A percentile compares a stretch with the other conserved stretches of the same genome.
phyloP scores from a whole-genome alignment of 2,888 invertebrate species.

The Nomada fucata region DNA sequence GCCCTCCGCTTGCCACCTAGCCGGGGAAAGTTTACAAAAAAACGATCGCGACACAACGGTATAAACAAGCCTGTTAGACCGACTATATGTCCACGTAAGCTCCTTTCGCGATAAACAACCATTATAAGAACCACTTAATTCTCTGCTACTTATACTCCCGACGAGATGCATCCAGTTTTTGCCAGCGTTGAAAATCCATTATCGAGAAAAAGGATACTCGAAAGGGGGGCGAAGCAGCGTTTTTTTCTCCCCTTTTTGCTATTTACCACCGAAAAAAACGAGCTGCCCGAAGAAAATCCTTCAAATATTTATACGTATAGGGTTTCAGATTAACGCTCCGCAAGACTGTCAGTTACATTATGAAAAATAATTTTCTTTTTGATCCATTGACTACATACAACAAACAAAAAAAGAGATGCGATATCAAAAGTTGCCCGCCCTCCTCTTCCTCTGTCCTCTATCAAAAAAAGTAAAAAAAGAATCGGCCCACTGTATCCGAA shows the following conservation, averaged over 20 bases:
- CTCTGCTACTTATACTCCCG: constrained; percentile 46
- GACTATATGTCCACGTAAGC: constrained; percentile 50
- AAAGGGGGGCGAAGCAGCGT: not conserved
- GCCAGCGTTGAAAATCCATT: constrained; percentile 38
- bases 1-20: constrained; percentile 45
- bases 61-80: constrained; percentile 54
- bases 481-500: not conserved
- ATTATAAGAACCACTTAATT: constrained; percentile 54
- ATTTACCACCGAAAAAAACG: too few relatives aligned
- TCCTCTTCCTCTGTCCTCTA: too few relatives aligned
- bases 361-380: too few relatives aligned
- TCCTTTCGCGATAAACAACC: constrained; percentile 65
- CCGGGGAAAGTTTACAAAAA: constrained; percentile 55
- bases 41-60: constrained; percentile 38
- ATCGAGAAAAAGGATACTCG: constrained; percentile 20
- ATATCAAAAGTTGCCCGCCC: too few relatives aligned
- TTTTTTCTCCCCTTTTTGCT: not conserved
- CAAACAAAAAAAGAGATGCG: too few relatives aligned
- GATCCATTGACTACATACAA: too few relatives aligned
- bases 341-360: too few relatives aligned
- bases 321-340: too few relatives aligned
- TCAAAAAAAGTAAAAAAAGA: too few relatives aligned
- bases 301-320: too few relatives aligned
- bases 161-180: constrained; percentile 24
- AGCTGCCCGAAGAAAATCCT: too few relatives aligned